Base-by-base conservation (phyloP, 2,797 vertebrate species). In the Thripadectes ignobilis region DNA sequence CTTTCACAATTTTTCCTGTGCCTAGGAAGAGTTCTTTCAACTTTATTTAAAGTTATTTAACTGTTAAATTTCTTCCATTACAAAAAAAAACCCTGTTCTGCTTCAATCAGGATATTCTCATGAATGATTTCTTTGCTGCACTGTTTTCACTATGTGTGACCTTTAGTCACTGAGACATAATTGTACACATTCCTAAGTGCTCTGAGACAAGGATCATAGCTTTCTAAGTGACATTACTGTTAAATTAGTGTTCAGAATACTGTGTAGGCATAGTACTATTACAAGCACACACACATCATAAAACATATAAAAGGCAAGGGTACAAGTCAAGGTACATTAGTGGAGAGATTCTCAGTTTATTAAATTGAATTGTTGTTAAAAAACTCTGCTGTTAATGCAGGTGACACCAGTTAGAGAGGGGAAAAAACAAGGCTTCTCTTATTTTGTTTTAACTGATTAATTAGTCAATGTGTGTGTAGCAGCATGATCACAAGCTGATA, bases 381-480 rank as follows among this genome's bases (percentile, higher is more conserved):
- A 68, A 48, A 1, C 2, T 6, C 30, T 74, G 8, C 21, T 67
- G 36, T 63, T 89, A 71, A 49, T 77, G 15, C 34, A 66, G 19
- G 27, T 55, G 65, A 68, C n/a, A 93, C 41, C 63, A 91, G 77
- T 49, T 81, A 85, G 48, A 57, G 12, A 74, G 32, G 32, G 29
- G 16, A 91, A 39, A 79, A 75, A 90, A 23, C 3, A 49, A 87
- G 19, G 9, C 29, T 92, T 93, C 57, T 34, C 38, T 81, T 30
- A 34, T 85, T 88, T 58, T 67, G 34, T 83, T 90, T 95, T 79
- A 63, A 54, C 76, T 87, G 92, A 95, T 91, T 62, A 93, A 88
- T 96, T 92, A 95, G 38, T 58, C 78, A 83, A 36, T 55, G 58
- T 41, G 49, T 80, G 58, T 83, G 74, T 71, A 90, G 65, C 65